Base-by-base conservation (phyloP, 2,113 vertebrate genomes). In the Elachura formosa region DNA sequence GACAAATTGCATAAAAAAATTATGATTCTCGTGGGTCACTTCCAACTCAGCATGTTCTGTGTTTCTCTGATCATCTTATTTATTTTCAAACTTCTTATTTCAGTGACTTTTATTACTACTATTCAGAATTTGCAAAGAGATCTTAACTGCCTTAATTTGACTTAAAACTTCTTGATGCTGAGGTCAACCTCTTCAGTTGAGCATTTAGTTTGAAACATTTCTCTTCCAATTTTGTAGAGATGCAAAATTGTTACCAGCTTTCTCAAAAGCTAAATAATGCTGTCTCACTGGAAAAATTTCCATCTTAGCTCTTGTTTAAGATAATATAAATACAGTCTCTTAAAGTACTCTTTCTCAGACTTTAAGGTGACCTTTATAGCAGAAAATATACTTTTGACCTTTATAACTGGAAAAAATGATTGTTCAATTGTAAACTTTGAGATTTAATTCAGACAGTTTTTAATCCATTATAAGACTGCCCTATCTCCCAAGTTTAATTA, bases 321-420 rank as follows among this genome's bases (percentile, higher is more conserved):
- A 7, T 19, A 46, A 26, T 49, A 49, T 28, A 68, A 79, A 62
- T 23, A 15, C 18, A 5, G 38, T 51, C 14, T 56, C 41, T 38
- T 58, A 74, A 38, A 49, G 16, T 38, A 24, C 15, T 38, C 12
- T 73, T 85, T 43, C 46, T 66, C 41, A 85, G 64, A 63, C 31
- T 71, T 71, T 10, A 77, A 58, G 25, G 51, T 77, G 36, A n/a
- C n/a, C n/a, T n/a, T n/a, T n/a, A n/a, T n/a, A n/a, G n/a, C n/a
- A n/a, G n/a, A n/a, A n/a, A n/a, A n/a, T 0, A 0, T 29, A 14
- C 20, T 31, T 21, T 86, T 78, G 36, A 58, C 26, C 16, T 89
- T 91, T 76, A 80, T 22, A 4, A 4, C 5, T 46, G 29, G 15
- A 14, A 7, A 38, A 68, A 74, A 80, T 10, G 13, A 13, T 45